phyloP scores from a whole-genome alignment of 2,888 invertebrate genomes.

The Tromatobia lineatoria region DNA sequence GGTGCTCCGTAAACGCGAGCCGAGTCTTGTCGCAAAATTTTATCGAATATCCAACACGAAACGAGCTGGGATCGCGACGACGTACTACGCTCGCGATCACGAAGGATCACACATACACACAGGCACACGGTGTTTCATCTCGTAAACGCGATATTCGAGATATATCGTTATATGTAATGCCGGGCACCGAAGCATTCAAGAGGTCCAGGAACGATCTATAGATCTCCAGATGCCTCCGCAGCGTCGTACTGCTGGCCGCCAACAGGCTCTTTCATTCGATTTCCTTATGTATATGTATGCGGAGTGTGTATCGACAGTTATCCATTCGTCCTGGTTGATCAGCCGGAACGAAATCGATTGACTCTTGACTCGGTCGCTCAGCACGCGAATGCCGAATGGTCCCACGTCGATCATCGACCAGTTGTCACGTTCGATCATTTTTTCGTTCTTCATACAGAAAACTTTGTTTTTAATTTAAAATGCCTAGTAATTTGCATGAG shows the following conservation, averaged over 20 bases:
- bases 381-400: constrained; percentile 36
- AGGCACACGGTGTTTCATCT: constrained; percentile 17
- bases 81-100: constrained; percentile 61
- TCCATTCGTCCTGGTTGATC: constrained; percentile 65
- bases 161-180: constrained; percentile 35
- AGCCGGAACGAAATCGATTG: constrained; percentile 68
- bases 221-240: constrained; percentile 48
- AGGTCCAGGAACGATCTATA: constrained; percentile 33
- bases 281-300: constrained; percentile 18
- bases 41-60: constrained; percentile 68
- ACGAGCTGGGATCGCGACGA: constrained; percentile 50
- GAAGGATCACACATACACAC: constrained; percentile 45
- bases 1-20: constrained; percentile 29
- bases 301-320: constrained; percentile 53
- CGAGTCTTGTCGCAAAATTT: constrained; percentile 67
- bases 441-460: no score
- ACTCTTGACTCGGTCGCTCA: constrained; percentile 55
- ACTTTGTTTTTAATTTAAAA: no score
- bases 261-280: constrained; percentile 49
- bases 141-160: constrained; percentile 33
- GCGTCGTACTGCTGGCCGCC: constrained; percentile 47
- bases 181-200: constrained; percentile 41
- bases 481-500: no score
- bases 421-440: not conserved
- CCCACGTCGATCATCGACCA: constrained; percentile 44